Evolutionary conservation across 2,797 vertebrate genomes (phyloP).

Genomic region (Poeciliopsis paucimaculata): DNA sequence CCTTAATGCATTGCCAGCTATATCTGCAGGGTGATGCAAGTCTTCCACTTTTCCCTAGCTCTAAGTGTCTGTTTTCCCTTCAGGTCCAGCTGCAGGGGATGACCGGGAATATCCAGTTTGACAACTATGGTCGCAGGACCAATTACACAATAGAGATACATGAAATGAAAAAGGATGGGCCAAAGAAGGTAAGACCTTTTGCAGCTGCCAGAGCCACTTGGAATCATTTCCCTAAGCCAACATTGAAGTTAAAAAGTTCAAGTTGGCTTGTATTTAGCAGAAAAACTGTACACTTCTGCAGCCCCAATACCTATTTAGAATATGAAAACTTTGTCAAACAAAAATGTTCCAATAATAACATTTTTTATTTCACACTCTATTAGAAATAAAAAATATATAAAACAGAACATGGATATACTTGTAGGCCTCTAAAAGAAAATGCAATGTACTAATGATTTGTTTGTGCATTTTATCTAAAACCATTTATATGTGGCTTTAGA

Average conservation of each 20-base stretch:
- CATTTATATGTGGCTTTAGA: neutral
- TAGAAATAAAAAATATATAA: neutral
- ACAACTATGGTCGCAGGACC: slow-evolving; percentile 96
- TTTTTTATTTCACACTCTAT: neutral
- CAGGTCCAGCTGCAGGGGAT: slow-evolving; percentile 98
- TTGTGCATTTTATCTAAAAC: neutral
- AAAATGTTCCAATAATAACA: neutral
- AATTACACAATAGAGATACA: slow-evolving; percentile 99
- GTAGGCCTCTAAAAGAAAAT: neutral
- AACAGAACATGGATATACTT: neutral
- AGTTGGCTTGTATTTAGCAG: neutral
- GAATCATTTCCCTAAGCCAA: neutral
- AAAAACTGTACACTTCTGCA: neutral
- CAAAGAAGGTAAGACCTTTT: slow-evolving; percentile 89
- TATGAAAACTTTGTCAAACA: neutral
- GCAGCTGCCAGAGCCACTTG: slow-evolving; percentile 5
- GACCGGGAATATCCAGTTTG: slow-evolving; percentile 99
- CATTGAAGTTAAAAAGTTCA: neutral
- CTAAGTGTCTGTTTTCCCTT: slow-evolving; percentile 29
- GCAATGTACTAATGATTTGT: neutral
- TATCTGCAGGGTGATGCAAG: slow-evolving; percentile 54
- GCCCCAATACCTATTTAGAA: neutral
- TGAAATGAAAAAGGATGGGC: slow-evolving; percentile 94
- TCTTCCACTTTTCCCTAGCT: slow-evolving; percentile 38
- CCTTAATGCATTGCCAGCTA: slow-evolving; percentile 51